Evolutionary conservation across 2,888 invertebrate genomes (phyloP).

Genomic region (Watsonalla cultraria): DNA sequence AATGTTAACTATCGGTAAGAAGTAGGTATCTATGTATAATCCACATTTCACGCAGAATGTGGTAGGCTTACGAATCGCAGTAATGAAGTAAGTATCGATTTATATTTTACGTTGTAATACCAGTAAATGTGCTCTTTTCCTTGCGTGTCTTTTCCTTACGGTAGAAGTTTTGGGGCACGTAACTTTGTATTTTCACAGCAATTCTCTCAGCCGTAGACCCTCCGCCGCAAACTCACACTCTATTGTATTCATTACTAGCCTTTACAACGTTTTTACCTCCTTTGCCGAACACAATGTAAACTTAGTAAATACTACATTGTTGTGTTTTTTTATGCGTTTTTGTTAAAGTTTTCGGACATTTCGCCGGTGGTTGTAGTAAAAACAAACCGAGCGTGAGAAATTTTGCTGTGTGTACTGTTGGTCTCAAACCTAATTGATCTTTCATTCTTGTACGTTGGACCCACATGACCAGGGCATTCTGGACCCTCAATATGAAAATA

Average conservation of each 20-base stretch:
- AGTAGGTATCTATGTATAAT: too few species aligned
- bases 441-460: too few species aligned
- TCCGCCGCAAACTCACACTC: constrained; percentile 52
- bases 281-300: constrained; percentile 27
- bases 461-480: too few species aligned
- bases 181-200: constrained; percentile 55
- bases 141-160: constrained; percentile 27
- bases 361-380: background rate
- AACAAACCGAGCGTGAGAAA: background rate
- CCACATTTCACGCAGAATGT: too few species aligned
- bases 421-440: too few species aligned
- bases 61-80: too few species aligned
- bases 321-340: constrained; percentile 14
- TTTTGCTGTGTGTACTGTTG: too few species aligned
- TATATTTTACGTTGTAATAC: constrained; percentile 25
- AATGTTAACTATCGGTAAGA: too few species aligned
- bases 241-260: constrained; percentile 54
- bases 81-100: too few species aligned
- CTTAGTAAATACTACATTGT: constrained; percentile 19
- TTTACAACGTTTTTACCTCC: constrained; percentile 51
- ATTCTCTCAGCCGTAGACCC: constrained; percentile 44
- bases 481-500: too few species aligned
- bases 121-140: constrained; percentile 40
- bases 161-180: constrained; percentile 46
- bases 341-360: background rate